Evolutionary conservation across 2,113 vertebrate genomes (phyloP).

Genomic region (Myotis brandtii): DNA sequence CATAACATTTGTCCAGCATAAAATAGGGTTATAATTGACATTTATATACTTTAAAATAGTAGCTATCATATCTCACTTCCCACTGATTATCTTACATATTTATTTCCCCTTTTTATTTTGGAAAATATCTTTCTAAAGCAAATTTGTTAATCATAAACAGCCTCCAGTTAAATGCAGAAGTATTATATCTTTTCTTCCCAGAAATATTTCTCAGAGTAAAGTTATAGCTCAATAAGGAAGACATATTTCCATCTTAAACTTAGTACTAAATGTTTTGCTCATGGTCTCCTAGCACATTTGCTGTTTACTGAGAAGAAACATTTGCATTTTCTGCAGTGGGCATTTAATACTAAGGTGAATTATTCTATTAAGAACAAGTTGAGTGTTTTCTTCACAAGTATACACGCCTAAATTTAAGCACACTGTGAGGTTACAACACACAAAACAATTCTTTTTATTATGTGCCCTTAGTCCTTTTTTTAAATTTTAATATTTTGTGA

Average conservation of each 20-base stretch:
- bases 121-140: conserved; percentile 21
- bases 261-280: conserved; percentile 82
- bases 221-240: conserved; percentile 79
- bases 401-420: neutral
- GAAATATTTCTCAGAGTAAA: conserved; percentile 70
- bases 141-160: conserved; percentile 57
- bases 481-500: neutral
- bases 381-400: neutral
- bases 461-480: neutral
- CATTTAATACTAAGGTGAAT: conserved; percentile 37
- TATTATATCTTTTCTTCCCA: conserved; percentile 64
- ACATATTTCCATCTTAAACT: conserved; percentile 79
- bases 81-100: neutral
- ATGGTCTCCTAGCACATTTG: conserved; percentile 72
- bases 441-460: neutral
- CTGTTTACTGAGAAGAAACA: conserved; percentile 63
- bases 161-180: conserved; percentile 49
- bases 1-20: neutral
- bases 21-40: neutral
- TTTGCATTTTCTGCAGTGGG: conserved; percentile 71
- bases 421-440: neutral
- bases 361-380: conserved; percentile 34
- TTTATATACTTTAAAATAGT: conserved; percentile 53
- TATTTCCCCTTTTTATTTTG: conserved; percentile 23
- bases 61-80: neutral